Conservation (phyloP, 2,113 vertebrate species). For the Gymnorhina tibicen region DNA sequence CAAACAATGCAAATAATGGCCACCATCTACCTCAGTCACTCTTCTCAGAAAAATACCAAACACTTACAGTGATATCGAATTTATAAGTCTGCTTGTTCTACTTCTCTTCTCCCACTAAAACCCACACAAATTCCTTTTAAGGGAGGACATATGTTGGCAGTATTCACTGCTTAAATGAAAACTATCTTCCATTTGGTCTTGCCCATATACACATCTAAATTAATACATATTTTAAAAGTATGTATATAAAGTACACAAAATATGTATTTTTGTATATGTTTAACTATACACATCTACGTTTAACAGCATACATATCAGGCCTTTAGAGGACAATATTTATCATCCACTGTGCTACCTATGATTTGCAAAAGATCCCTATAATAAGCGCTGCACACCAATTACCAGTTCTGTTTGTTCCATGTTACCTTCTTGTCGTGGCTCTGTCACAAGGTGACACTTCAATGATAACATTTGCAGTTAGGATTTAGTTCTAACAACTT, state of each 20-base stretch:
- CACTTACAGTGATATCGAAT: not conserved
- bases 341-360: not conserved
- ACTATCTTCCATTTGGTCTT: not conserved
- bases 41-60: not conserved
- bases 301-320: not conserved
- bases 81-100: not conserved
- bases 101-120: not conserved
- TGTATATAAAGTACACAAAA: not conserved
- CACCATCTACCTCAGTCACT: not conserved
- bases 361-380: not conserved
- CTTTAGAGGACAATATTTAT: not conserved
- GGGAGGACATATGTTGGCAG: not conserved
- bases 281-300: not conserved
- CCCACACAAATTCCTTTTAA: not conserved
- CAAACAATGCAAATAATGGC: not conserved
- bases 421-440: not conserved
- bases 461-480: accelerated
- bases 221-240: not conserved
- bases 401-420: not conserved
- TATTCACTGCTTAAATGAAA: not conserved
- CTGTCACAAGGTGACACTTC: not conserved
- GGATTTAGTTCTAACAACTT: not conserved
- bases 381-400: not conserved
- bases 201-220: not conserved
- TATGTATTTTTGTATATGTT: not conserved